These are phyloP conservation scores for Sinocyclocheilus grahami DNA, from an alignment of 2,113 vertebrate genomes.

Conservation along the genomic window DNA sequence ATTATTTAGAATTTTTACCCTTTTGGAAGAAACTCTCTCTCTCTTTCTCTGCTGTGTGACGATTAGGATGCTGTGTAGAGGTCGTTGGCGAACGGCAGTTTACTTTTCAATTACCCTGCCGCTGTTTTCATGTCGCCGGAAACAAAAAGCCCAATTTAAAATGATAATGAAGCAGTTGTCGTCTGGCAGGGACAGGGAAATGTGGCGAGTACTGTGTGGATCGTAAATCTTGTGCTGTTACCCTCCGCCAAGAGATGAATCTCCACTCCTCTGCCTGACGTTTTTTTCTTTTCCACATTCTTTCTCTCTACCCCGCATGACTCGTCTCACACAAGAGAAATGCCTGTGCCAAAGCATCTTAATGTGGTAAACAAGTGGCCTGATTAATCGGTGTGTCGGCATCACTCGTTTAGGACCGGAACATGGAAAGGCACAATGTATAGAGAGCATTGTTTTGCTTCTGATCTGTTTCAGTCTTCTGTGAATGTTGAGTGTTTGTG, in stretches of 20 bases:
- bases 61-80: slow-evolving; percentile 56
- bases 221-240: slow-evolving; percentile 76
- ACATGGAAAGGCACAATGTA: too few species aligned
- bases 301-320: too few species aligned
- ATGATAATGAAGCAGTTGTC: slow-evolving; percentile 77
- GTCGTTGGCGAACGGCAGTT: slow-evolving; percentile 60
- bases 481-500: too few species aligned
- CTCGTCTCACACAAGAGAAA: too few species aligned
- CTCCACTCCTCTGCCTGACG: slow-evolving; percentile 50
- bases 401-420: too few species aligned
- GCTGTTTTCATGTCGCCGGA: slow-evolving; percentile 54
- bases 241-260: slow-evolving; percentile 69
- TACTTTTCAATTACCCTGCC: slow-evolving; percentile 63
- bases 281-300: too few species aligned
- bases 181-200: slow-evolving; percentile 69
- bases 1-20: not conserved
- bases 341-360: too few species aligned
- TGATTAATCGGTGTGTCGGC: too few species aligned
- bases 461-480: too few species aligned
- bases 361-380: too few species aligned
- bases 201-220: slow-evolving; percentile 61
- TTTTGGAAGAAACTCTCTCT: not conserved
- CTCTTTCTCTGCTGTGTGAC: slow-evolving; percentile 10
- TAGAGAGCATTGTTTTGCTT: too few species aligned
- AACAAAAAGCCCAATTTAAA: slow-evolving; percentile 75